A percentile compares a stretch with the other conserved stretches of the same genome.
Conservation (phyloP, 2,888 invertebrate species). For the Chymomyza procnemis region DNA sequence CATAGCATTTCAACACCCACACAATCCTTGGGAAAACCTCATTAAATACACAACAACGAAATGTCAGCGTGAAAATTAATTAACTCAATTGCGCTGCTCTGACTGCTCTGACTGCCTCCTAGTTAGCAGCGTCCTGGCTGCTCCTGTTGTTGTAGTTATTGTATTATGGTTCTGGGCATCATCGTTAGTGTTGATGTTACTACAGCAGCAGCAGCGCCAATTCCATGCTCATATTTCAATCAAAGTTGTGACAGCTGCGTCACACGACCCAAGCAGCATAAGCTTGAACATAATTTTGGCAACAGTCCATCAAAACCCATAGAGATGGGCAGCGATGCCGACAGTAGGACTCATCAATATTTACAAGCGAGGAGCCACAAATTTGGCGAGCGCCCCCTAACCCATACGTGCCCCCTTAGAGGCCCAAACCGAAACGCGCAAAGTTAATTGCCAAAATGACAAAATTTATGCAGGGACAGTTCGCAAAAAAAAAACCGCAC, state of each 20-base stretch:
- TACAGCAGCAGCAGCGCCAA: slow-evolving; percentile 27
- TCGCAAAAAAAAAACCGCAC: slow-evolving; percentile 19
- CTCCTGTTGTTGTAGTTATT: slow-evolving; percentile 11
- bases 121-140: not conserved
- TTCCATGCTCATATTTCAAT: slow-evolving; percentile 65
- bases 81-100: slow-evolving; percentile 51
- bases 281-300: slow-evolving; percentile 73
- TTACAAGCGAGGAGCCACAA: slow-evolving; percentile 69
- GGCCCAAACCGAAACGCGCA: slow-evolving; percentile 30
- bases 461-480: slow-evolving; percentile 55
- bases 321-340: not conserved
- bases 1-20: not conserved
- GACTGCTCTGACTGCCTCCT: not conserved
- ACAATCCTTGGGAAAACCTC: slow-evolving; percentile 12
- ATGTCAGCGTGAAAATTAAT: slow-evolving; percentile 72
- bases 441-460: slow-evolving; percentile 72
- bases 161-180: slow-evolving; percentile 20
- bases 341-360: slow-evolving; percentile 59
- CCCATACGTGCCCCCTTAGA: slow-evolving; percentile 23
- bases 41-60: slow-evolving; percentile 69
- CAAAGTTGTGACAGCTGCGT: slow-evolving; percentile 71
- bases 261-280: slow-evolving; percentile 51
- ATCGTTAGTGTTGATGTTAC: not conserved
- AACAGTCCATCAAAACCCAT: slow-evolving; percentile 64
- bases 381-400: too few species aligned